Conservation (phyloP, 2,888 invertebrate species). For the Gibbula magus region DNA sequence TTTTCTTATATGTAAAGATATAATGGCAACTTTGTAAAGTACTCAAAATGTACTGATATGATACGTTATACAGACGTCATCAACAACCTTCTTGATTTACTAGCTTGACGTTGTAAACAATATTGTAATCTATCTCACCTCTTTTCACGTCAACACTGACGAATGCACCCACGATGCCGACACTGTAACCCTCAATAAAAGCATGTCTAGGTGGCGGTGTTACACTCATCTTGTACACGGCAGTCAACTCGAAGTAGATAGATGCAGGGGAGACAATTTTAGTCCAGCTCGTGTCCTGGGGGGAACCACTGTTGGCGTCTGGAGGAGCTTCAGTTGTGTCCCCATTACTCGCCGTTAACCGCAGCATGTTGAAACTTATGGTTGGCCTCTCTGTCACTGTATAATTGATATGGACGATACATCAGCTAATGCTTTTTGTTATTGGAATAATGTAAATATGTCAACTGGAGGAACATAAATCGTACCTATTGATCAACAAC, state of each 20-base stretch:
- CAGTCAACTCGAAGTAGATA: slow-evolving; percentile 1
- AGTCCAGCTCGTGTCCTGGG: slow-evolving; percentile 29
- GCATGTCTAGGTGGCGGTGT: slow-evolving; percentile 3
- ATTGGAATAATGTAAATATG: background rate
- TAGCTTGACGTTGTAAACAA: background rate
- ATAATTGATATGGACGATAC: background rate
- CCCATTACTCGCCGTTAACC: slow-evolving; percentile 17
- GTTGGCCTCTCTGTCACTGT: slow-evolving; percentile 23
- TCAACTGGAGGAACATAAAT: background rate
- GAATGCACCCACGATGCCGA: slow-evolving; percentile 10
- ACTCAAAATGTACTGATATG: no score
- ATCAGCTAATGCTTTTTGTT: background rate
- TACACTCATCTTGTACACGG: background rate
- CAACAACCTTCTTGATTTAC: background rate
- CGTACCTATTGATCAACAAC: background rate
- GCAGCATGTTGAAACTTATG: slow-evolving; percentile 23
- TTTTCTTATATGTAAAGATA: no score
- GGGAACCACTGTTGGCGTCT: slow-evolving; percentile 23
- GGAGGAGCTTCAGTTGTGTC: slow-evolving; percentile 9
- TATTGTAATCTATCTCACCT: background rate
- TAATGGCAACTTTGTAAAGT: no score
- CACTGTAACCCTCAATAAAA: slow-evolving; percentile 25
- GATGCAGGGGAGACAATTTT: slow-evolving; percentile 25
- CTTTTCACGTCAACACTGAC: background rate
- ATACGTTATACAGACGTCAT: background rate